Evolutionary conservation across 2,888 invertebrate species (phyloP).

Genomic region (Zele albiditarsus): DNA sequence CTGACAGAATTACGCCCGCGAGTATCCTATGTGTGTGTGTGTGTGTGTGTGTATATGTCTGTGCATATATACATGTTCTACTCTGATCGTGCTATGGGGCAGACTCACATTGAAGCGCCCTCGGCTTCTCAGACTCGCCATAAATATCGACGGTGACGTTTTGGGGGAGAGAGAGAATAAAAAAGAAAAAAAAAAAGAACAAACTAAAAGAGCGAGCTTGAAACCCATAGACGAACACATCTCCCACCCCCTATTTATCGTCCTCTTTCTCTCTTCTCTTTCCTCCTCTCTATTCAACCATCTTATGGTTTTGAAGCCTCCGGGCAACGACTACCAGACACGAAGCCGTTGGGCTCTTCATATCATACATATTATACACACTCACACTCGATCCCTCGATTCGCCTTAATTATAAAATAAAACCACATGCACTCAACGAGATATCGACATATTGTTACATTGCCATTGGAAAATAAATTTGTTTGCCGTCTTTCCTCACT

Average conservation of each 20-base stretch:
- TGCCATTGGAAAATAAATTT: too few species aligned
- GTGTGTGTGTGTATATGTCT: slow-evolving; percentile 48
- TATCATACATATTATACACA: slow-evolving; percentile 1
- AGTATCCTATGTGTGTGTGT: slow-evolving; percentile 44
- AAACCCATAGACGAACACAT: slow-evolving; percentile 60
- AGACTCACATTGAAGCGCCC: slow-evolving; percentile 57
- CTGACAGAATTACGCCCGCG: slow-evolving; percentile 65
- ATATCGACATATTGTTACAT: slow-evolving; percentile 42
- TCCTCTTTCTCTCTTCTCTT: slow-evolving; percentile 46
- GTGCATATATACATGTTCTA: slow-evolving; percentile 47
- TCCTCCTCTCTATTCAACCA: slow-evolving; percentile 1
- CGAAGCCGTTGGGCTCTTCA: slow-evolving; percentile 46
- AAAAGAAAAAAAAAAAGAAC: slow-evolving; percentile 54
- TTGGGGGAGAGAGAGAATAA: slow-evolving; percentile 50
- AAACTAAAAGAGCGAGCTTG: slow-evolving; percentile 56
- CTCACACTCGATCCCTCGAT: neutral
- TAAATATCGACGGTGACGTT: slow-evolving; percentile 71
- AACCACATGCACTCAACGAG: slow-evolving; percentile 39
- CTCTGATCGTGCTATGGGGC: slow-evolving; percentile 28
- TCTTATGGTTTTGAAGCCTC: slow-evolving; percentile 44
- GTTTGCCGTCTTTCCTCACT: too few species aligned
- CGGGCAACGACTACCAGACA: slow-evolving; percentile 51
- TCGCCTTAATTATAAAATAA: slow-evolving; percentile 40
- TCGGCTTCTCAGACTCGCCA: slow-evolving; percentile 65
- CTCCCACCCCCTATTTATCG: slow-evolving; percentile 50